Conservation (phyloP, 2,888 invertebrate species). For the Ormyrus thymus region DNA sequence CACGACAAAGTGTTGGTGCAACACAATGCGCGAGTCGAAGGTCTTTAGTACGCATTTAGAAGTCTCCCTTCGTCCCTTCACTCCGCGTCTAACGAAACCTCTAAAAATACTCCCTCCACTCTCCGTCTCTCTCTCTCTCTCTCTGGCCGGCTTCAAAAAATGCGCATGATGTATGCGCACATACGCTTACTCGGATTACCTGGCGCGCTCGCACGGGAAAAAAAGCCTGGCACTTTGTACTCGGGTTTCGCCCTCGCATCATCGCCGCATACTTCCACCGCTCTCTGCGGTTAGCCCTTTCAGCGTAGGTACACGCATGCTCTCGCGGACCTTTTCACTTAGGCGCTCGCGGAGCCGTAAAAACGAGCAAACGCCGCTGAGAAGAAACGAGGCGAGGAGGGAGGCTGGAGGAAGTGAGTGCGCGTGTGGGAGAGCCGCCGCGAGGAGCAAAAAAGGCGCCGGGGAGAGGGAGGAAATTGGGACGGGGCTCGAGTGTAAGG, state of each 20-base stretch:
- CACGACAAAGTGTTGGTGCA: slow-evolving; percentile 27
- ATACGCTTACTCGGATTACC: slow-evolving; percentile 31
- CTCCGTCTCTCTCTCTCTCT: slow-evolving; percentile 3
- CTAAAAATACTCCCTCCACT: slow-evolving; percentile 30
- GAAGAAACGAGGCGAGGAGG: not conserved
- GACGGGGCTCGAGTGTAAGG: no score
- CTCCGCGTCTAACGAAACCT: slow-evolving; percentile 29
- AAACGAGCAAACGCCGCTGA: not conserved
- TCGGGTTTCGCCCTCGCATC: slow-evolving; percentile 41
- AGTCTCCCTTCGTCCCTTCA: slow-evolving; percentile 19
- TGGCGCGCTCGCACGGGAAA: slow-evolving; percentile 5
- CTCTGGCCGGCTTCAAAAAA: slow-evolving; percentile 27
- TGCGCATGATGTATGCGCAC: not conserved
- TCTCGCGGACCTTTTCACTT: slow-evolving; percentile 19
- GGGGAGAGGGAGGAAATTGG: no score
- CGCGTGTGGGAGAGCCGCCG: not conserved
- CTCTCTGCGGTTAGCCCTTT: slow-evolving; percentile 36
- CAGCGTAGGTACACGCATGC: not conserved
- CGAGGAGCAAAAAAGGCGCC: not conserved
- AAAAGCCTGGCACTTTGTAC: slow-evolving; percentile 12
- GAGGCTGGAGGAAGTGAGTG: not conserved
- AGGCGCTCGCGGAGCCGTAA: not conserved
- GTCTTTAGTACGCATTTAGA: slow-evolving; percentile 45
- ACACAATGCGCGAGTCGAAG: slow-evolving; percentile 29
- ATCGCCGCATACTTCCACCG: slow-evolving; percentile 14